phyloP scores from a whole-genome alignment of 2,888 invertebrate genomes.

The Zaprionus lineosus region DNA sequence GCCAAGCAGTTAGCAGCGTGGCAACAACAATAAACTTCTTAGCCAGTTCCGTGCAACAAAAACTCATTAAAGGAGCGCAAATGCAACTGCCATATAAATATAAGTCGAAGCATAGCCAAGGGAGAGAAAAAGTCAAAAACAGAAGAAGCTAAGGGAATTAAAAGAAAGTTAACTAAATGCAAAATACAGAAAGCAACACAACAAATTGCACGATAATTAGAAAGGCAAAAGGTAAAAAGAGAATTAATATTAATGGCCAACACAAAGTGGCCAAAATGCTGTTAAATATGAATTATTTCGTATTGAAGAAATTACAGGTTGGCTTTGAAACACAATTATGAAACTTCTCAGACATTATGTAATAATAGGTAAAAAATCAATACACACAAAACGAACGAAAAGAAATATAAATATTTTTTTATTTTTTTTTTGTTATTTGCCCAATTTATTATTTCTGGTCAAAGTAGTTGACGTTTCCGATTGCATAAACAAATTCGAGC shows the following conservation, averaged over 20 bases:
- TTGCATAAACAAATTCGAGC: no score
- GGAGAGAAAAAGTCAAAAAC: no score
- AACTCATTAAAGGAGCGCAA: conserved; percentile 72
- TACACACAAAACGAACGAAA: no score
- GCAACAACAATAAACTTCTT: conserved; percentile 29
- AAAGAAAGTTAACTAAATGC: conserved; percentile 2
- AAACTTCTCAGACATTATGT: no score
- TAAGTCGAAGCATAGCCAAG: no score
- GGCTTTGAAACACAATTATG: no score
- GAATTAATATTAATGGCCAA: conserved; percentile 4
- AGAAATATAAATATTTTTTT: no score
- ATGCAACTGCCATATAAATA: conserved; percentile 65
- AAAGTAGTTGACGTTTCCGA: no score
- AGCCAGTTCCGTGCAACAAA: conserved; percentile 46
- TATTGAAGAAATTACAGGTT: no score
- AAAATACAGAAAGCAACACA: conserved; percentile 12
- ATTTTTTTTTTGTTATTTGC: no score
- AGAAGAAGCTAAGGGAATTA: conserved; percentile 2
- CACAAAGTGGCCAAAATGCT: conserved; percentile 6
- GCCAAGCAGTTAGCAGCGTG: conserved; percentile 35
- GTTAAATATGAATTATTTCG: background rate
- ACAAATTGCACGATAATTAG: conserved; percentile 2
- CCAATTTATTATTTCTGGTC: no score
- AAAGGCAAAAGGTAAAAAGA: background rate
- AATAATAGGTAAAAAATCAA: no score